Base-by-base conservation (phyloP, 2,797 vertebrate genomes). In the Halcyon leucocephala region DNA sequence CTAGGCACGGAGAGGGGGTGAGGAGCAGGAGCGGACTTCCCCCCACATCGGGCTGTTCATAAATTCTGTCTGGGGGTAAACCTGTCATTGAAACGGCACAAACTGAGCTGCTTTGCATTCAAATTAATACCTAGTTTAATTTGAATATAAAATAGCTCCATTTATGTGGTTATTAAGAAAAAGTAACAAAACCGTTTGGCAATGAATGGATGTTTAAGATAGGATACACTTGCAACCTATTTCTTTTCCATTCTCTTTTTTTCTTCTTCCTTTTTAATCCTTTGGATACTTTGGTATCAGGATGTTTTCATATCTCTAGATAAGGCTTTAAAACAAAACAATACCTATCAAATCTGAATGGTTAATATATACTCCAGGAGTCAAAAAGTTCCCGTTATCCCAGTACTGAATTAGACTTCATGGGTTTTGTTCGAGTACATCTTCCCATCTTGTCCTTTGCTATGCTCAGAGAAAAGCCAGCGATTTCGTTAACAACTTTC, bases 131-230 rank as follows among this genome's bases (percentile, higher is more conserved):
- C 97, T 97, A 96, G 95, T 97, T 98, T 98, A 98, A 98, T 98
- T 96, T 98, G 98, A 98, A 98, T 98, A 98, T 97, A 98, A 98
- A 98, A 98, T 95, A 98, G 97, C 96, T 98, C 97, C 93, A 97
- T 98, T 98, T 98, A 96, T 94, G 91, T 81, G 84, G 88, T 97
- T 98, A 87, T 97, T 97, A 86, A 94, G 86, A 86, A 97, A 97
- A 96, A 97, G 92, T 96, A 97, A 97, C 95, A 88, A 96, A 97
- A 96, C 94, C 90, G 12, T 97, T 98, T 96, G 96, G 97, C 95
- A 79, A 90, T 96, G 97, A 98, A 98, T 97, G 98, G 97, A 97
- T 97, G 93, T 97, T 96, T 96, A 97, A 98, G 97, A 98, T 93
- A 97, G 98, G 96, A 97, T 92, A 97, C 94, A 90, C 96, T 97